Conservation (phyloP, 2,888 invertebrate genomes). For the Carterocephalus palaemon region DNA sequence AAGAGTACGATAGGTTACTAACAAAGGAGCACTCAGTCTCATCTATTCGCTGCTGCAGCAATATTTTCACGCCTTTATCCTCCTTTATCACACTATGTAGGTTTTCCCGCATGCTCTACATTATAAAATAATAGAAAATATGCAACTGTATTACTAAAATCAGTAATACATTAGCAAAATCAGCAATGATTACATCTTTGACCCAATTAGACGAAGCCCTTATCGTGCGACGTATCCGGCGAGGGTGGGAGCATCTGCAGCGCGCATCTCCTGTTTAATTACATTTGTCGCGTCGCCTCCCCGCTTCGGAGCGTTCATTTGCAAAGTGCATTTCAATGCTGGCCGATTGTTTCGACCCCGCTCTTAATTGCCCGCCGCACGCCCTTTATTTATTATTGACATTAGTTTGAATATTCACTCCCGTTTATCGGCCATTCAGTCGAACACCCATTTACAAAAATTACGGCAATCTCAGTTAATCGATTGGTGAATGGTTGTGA, state of each 20-base stretch:
- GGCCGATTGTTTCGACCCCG: constrained; percentile 66
- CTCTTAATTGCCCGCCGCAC: constrained; percentile 62
- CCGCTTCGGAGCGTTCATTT: constrained; percentile 62
- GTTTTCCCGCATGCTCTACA: too few relatives aligned
- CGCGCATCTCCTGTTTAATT: constrained; percentile 64
- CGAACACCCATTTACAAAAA: constrained; percentile 26
- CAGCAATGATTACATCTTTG: too few relatives aligned
- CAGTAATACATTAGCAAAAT: too few relatives aligned
- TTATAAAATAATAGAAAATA: too few relatives aligned
- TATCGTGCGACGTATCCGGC: constrained; percentile 27
- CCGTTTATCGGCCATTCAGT: constrained; percentile 50
- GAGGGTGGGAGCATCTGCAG: constrained; percentile 48
- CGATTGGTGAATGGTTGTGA: neutral
- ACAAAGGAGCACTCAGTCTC: too few relatives aligned
- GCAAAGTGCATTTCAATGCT: constrained; percentile 78
- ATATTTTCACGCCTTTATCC: too few relatives aligned
- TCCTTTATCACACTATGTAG: too few relatives aligned
- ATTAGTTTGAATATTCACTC: constrained; percentile 59
- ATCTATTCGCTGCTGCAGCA: too few relatives aligned
- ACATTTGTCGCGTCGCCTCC: constrained; percentile 52
- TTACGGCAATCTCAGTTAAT: constrained; percentile 15
- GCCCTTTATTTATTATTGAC: constrained; percentile 70
- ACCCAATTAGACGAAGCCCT: constrained; percentile 25
- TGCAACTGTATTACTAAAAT: too few relatives aligned
- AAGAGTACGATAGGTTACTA: too few relatives aligned